Conservation (phyloP, 2,113 vertebrate genomes). For the Stegastes partitus region DNA sequence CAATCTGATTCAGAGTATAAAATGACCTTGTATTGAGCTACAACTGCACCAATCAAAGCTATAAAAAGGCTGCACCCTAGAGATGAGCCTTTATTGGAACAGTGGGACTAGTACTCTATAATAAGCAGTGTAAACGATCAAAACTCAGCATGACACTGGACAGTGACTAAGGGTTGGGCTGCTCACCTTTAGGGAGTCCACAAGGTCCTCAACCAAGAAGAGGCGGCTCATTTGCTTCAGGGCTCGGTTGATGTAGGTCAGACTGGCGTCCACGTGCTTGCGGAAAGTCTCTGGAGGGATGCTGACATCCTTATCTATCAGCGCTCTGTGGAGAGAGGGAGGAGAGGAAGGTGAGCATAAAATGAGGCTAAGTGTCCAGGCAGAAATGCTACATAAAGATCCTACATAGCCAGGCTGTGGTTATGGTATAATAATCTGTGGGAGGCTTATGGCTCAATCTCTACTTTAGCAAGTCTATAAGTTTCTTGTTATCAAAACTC, state of each 20-base stretch:
- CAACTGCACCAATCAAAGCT: not conserved
- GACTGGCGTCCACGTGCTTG: conserved; percentile 87
- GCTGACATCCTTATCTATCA: conserved; percentile 90
- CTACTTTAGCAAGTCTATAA: no score
- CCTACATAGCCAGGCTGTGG: not conserved
- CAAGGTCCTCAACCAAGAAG: conserved; percentile 93
- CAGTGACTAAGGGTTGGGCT: no score
- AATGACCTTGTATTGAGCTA: conserved; percentile 6
- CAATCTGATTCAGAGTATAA: not conserved
- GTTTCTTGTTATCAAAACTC: no score
- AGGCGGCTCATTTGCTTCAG: conserved; percentile 90
- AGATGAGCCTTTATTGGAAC: not conserved
- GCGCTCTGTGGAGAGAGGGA: conserved; percentile 69
- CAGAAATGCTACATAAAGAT: conserved; percentile 20
- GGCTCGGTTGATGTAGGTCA: conserved; percentile 88
- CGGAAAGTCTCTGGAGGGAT: conserved; percentile 91
- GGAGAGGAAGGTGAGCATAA: conserved; percentile 23
- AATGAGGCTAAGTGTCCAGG: conserved; percentile 39
- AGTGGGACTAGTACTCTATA: not conserved
- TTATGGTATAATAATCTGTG: no score
- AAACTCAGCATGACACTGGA: accelerated
- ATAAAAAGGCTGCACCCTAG: not conserved
- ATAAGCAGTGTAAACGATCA: not conserved
- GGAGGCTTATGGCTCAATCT: no score
- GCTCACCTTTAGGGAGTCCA: conserved; percentile 93